Conservation (phyloP, 2,797 vertebrate species). For the Coendou prehensilis region DNA sequence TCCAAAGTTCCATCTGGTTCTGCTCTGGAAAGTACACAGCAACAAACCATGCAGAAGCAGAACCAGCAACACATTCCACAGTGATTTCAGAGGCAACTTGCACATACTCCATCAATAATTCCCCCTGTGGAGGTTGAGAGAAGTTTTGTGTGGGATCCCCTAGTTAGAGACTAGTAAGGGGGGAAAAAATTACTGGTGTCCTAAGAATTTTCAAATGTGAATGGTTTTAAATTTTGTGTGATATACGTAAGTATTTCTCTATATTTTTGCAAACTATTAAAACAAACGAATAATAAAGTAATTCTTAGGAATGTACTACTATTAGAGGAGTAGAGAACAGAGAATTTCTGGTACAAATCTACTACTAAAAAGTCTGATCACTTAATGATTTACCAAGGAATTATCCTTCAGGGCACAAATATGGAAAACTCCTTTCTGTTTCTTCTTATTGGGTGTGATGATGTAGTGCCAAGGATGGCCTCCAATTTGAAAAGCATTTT, state of each 20-base stretch:
- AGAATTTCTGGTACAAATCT: conserved; percentile 68
- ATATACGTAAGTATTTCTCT: conserved; percentile 30
- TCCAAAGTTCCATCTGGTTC: conserved; percentile 34
- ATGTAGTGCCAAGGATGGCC: conserved; percentile 99
- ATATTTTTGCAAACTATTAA: conserved; percentile 37
- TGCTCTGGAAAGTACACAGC: conserved; percentile 51
- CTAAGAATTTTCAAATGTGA: conserved; percentile 28
- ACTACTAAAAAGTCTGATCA: conserved; percentile 60
- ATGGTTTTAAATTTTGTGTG: conserved; percentile 41
- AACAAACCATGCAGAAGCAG: conserved; percentile 26
- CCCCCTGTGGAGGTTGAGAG: background rate
- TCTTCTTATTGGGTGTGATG: conserved; percentile 95
- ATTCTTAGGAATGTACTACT: conserved; percentile 36
- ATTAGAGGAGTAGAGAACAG: conserved; percentile 38
- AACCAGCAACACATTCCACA: conserved; percentile 55
- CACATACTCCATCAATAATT: conserved; percentile 10
- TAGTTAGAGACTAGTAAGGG: background rate
- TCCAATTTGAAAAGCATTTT: conserved; percentile 96
- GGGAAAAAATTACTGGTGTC: background rate
- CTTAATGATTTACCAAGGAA: conserved; percentile 91
- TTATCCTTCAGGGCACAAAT: conserved; percentile 95
- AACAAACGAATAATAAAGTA: conserved; percentile 29
- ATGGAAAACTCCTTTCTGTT: conserved; percentile 95
- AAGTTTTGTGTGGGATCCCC: background rate
- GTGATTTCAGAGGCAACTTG: conserved; percentile 28